Evolutionary conservation across 2,797 vertebrate species (phyloP).

Genomic region (Gymnothorax javanicus): DNA sequence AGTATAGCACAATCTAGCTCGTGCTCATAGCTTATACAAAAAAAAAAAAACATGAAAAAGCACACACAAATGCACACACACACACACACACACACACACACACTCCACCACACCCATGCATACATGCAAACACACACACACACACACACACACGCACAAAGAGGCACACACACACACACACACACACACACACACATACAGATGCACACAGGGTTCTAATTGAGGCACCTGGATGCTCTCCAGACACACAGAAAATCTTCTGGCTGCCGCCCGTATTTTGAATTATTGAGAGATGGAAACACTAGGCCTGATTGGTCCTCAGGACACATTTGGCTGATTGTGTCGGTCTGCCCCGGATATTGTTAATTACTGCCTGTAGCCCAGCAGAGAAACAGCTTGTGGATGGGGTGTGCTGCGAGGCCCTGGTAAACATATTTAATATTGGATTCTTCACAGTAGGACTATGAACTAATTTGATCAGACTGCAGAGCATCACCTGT

Average conservation of each 20-base stretch:
- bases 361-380: conserved; percentile 16
- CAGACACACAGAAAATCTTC: conserved; percentile 25
- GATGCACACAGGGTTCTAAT: conserved; percentile 15
- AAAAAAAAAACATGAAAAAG: neutral
- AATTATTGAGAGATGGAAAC: conserved; percentile 25
- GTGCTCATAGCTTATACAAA: neutral
- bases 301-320: conserved; percentile 12
- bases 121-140: neutral
- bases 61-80: neutral
- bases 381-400: conserved; percentile 12
- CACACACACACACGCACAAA: neutral
- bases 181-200: neutral
- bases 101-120: neutral
- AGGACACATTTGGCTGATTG: conserved; percentile 18
- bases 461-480: conserved; percentile 13
- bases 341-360: conserved; percentile 15
- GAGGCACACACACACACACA: conserved; percentile 19
- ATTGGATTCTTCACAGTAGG: conserved; percentile 15
- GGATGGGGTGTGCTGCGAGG: conserved; percentile 21
- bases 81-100: neutral
- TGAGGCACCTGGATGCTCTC: conserved; percentile 26
- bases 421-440: conserved; percentile 3
- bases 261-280: conserved; percentile 25
- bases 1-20: neutral
- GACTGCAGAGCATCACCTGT: conserved; percentile 24